Percentiles rank a stretch among this genome's conserved stretches.
Conservation (phyloP, 2,888 invertebrate genomes). For the Fragum whitleyi region DNA sequence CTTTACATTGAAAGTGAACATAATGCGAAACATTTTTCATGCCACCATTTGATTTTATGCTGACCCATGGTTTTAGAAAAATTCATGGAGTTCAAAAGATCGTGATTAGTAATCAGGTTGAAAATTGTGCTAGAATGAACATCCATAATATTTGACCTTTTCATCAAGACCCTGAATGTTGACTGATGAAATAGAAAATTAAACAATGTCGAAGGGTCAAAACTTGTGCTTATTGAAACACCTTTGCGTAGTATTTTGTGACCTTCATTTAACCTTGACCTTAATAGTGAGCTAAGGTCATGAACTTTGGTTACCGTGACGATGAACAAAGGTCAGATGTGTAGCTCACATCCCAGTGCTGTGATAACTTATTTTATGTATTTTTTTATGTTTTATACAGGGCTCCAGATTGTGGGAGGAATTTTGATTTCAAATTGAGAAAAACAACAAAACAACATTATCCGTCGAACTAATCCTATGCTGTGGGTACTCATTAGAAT, state of each 20-base stretch:
- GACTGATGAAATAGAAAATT: too few species aligned
- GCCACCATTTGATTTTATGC: neutral
- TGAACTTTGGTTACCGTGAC: slow-evolving; percentile 16
- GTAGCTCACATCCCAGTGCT: slow-evolving; percentile 26
- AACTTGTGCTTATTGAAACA: neutral
- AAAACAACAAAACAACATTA: too few species aligned
- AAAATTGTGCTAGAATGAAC: neutral
- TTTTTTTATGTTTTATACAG: slow-evolving; percentile 8
- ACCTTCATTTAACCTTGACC: slow-evolving; percentile 8
- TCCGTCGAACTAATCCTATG: neutral
- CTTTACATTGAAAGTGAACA: too few species aligned
- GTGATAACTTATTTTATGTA: slow-evolving; percentile 21
- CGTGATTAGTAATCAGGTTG: too few species aligned
- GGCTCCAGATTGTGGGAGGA: too few species aligned
- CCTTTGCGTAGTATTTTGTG: neutral
- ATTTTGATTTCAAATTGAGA: too few species aligned
- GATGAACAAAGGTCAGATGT: slow-evolving; percentile 20
- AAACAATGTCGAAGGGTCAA: too few species aligned
- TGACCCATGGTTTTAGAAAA: too few species aligned
- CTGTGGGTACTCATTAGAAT: neutral
- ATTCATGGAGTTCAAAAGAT: too few species aligned
- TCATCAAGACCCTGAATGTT: too few species aligned
- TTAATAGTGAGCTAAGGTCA: slow-evolving; percentile 24
- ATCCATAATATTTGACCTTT: too few species aligned
- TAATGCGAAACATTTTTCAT: neutral